These are phyloP conservation scores for Phenganax stokvisi DNA, from an alignment of 92 coral and sea anemone genomes.

Conservation along the genomic window DNA sequence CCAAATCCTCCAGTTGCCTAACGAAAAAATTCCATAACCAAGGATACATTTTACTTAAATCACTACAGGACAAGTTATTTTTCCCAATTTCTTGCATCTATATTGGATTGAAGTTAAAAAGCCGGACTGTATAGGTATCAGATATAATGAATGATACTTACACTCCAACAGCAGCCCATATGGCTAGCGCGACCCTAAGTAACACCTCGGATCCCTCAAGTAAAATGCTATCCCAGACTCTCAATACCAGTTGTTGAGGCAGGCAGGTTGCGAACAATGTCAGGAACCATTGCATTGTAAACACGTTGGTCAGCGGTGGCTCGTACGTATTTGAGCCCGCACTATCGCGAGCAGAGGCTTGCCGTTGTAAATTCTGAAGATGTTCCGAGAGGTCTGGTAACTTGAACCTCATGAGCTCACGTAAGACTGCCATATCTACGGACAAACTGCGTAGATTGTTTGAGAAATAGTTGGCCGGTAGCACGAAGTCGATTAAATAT, in stretches of 20 bases:
- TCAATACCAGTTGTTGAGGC: slow-evolving; percentile 89
- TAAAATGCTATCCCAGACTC: slow-evolving; percentile 97
- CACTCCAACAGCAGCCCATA: slow-evolving; percentile 97
- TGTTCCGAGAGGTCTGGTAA: slow-evolving; percentile 81
- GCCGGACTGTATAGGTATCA: too few relatives aligned
- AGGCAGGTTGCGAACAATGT: slow-evolving; percentile 93
- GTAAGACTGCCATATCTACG: slow-evolving; percentile 95
- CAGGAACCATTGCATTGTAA: slow-evolving; percentile 99
- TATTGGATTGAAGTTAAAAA: too few relatives aligned
- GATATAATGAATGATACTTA: slow-evolving; percentile 43
- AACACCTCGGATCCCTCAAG: slow-evolving; percentile 96
- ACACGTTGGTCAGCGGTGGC: slow-evolving; percentile 96
- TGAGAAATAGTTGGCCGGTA: slow-evolving; percentile 93
- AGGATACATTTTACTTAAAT: background rate
- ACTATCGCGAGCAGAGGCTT: slow-evolving; percentile 63
- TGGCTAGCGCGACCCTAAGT: slow-evolving; percentile 88
- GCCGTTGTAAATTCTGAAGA: slow-evolving; percentile 78
- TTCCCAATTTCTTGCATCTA: too few relatives aligned
- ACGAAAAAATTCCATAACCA: background rate
- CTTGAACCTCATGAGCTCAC: slow-evolving; percentile 87
- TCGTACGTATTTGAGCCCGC: slow-evolving; percentile 72
- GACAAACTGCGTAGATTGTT: slow-evolving; percentile 94
- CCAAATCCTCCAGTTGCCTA: slow-evolving; percentile 86
- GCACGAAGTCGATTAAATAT: slow-evolving; percentile 82
- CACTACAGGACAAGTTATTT: too few relatives aligned